A percentile compares a stretch with the other conserved stretches of the same genome.
Conservation (phyloP, 2,888 invertebrate genomes). For the Archaeoteleia sp. region DNA sequence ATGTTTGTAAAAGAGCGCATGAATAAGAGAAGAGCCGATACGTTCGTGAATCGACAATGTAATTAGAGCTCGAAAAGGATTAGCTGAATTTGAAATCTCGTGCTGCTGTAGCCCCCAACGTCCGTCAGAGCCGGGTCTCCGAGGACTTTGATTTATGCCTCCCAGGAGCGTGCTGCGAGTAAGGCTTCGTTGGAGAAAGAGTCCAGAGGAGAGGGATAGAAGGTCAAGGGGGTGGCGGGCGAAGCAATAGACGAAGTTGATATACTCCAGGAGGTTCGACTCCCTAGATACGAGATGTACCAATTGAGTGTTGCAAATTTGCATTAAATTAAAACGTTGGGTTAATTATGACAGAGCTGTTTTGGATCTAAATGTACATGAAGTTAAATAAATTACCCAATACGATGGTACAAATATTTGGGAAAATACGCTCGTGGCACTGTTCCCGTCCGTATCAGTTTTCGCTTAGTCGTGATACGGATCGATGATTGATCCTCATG, state of each 20-base stretch:
- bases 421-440: too few relatives aligned
- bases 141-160: slow-evolving; percentile 70
- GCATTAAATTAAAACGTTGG: slow-evolving; percentile 42
- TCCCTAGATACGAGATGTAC: slow-evolving; percentile 35
- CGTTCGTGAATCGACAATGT: slow-evolving; percentile 67
- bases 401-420: too few relatives aligned
- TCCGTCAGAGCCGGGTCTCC: slow-evolving; percentile 60
- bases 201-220: slow-evolving; percentile 15
- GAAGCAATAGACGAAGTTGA: slow-evolving; percentile 42
- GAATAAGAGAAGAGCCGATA: slow-evolving; percentile 51
- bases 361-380: too few relatives aligned
- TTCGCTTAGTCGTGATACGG: slow-evolving; percentile 40
- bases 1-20: slow-evolving; percentile 52
- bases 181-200: slow-evolving; percentile 43
- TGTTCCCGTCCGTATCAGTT: slow-evolving; percentile 35
- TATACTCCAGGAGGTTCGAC: slow-evolving; percentile 42
- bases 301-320: slow-evolving; percentile 43
- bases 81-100: slow-evolving; percentile 69
- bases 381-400: too few relatives aligned
- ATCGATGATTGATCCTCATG: slow-evolving; percentile 45
- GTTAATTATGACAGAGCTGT: slow-evolving; percentile 36
- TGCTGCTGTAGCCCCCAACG: slow-evolving; percentile 50
- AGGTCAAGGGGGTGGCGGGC: too few relatives aligned
- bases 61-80: slow-evolving; percentile 67
- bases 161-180: slow-evolving; percentile 63